Base-by-base conservation (phyloP, 2,113 vertebrate genomes). In the Callochromis pleurospilus region DNA sequence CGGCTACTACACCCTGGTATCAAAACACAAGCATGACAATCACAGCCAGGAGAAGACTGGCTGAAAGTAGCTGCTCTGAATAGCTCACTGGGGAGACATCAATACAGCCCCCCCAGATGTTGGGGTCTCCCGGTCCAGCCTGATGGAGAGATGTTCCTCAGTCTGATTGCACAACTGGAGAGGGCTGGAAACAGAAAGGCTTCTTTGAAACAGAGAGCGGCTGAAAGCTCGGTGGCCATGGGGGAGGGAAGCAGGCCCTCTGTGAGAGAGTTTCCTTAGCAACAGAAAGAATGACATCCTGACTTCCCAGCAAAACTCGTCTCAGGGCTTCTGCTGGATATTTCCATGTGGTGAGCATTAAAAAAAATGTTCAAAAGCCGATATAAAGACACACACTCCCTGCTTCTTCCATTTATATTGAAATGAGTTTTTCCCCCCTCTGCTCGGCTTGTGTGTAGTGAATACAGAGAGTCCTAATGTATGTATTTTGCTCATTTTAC, bases 371-470 rank as follows among this genome's bases (percentile, higher is more conserved):
- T 95, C 93, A 96, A 94, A 94, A 94, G 96, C 93, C 82, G 93
- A 95, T 91, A 95, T 94, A 94, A 95, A 96, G 93, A 91, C 92
- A 95, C 92, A 93, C 91, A 82, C 93, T 95, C 95, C 93, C 92
- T 87, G 92, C 95, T 92, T 94, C 95, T 94, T 95, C 94, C 93
- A 97, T 97, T 97, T 97, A 96, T 96, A 97, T 97, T 97, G 95
- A 97, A 97, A 97, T 97, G 83, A 96, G 95, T 94, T 95, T 93
- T 75, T 55, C 53, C 84, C 87, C 87, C 86, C 91, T 92, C 85
- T 40, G 84, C 91, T 90, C 80, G 65, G 91, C 92, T 89, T 85
- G 91, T 95, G 90, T 91, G 94, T 70, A 55, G 88, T 93, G 94
- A 95, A 96, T 94, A 92, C 94, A 91, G 90, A 93, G 91, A 95